phyloP scores from a whole-genome alignment of 2,113 vertebrate genomes.

The Propithecus coquereli region DNA sequence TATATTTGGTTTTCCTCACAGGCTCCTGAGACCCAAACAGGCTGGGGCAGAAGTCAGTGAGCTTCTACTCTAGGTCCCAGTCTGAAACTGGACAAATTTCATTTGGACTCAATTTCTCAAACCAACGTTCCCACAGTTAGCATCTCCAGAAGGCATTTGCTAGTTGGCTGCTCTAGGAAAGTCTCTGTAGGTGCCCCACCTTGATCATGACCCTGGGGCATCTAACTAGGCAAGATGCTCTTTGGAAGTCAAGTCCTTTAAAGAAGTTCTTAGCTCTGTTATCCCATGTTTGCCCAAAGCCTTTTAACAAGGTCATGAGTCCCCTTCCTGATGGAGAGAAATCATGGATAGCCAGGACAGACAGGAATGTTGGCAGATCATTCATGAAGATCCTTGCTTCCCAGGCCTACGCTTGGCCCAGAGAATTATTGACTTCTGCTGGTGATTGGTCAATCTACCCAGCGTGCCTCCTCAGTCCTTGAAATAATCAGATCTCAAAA shows the following conservation, averaged over 20 bases:
- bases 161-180: neutral
- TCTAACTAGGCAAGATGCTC: neutral
- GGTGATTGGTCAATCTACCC: neutral
- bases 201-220: neutral
- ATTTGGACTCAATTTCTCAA: neutral
- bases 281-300: neutral
- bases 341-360: neutral
- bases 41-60: neutral
- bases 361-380: too few species aligned
- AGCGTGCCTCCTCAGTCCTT: neutral
- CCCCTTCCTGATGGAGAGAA: neutral
- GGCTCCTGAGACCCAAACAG: neutral
- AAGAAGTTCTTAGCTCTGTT: neutral
- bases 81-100: neutral
- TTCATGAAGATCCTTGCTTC: neutral
- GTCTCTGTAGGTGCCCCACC: neutral
- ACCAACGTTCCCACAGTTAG: neutral
- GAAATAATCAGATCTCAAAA: neutral
- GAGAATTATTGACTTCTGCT: neutral
- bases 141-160: neutral
- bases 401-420: neutral
- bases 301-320: neutral
- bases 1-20: neutral
- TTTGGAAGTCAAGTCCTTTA: neutral
- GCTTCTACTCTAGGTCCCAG: neutral